phyloP scores from a whole-genome alignment of 2,888 invertebrate species.

The Ochlodes sylvanus region DNA sequence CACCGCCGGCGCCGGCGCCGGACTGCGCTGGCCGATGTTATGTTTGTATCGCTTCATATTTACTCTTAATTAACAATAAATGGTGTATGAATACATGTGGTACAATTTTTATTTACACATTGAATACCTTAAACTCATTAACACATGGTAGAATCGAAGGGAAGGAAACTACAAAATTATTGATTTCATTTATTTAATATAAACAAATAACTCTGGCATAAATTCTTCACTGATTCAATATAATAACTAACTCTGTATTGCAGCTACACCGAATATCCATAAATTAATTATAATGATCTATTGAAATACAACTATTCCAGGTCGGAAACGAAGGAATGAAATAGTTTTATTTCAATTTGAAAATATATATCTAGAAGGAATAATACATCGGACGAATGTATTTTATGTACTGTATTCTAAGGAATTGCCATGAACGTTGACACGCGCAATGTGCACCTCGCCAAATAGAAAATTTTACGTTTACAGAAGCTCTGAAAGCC shows the following conservation, averaged over 20 bases:
- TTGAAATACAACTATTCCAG: neutral
- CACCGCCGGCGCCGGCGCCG: too few species aligned
- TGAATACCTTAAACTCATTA: too few species aligned
- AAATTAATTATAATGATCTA: slow-evolving; percentile 13
- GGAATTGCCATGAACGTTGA: neutral
- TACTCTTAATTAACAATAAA: slow-evolving; percentile 64
- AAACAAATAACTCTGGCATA: slow-evolving; percentile 37
- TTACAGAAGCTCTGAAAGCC: too few species aligned
- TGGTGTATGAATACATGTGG: slow-evolving; percentile 66
- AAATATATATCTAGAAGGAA: slow-evolving; percentile 17
- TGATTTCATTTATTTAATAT: slow-evolving; percentile 32
- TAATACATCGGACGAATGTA: slow-evolving; percentile 15
- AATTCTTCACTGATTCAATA: slow-evolving; percentile 22
- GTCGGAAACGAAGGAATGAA: neutral
- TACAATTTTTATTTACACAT: slow-evolving; percentile 51
- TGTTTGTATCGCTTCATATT: slow-evolving; percentile 69
- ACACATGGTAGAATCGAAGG: too few species aligned
- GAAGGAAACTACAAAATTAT: slow-evolving; percentile 1
- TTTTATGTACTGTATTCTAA: too few species aligned
- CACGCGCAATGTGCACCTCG: too few species aligned
- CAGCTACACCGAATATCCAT: slow-evolving; percentile 20
- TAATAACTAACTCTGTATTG: slow-evolving; percentile 28
- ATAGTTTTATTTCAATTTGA: slow-evolving; percentile 13
- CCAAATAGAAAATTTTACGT: too few species aligned
- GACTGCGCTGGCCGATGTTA: slow-evolving; percentile 38